Percentiles rank a stretch among this genome's conserved stretches.
Conservation (phyloP, 2,888 invertebrate genomes). For the Drosophila fungiperda region DNA sequence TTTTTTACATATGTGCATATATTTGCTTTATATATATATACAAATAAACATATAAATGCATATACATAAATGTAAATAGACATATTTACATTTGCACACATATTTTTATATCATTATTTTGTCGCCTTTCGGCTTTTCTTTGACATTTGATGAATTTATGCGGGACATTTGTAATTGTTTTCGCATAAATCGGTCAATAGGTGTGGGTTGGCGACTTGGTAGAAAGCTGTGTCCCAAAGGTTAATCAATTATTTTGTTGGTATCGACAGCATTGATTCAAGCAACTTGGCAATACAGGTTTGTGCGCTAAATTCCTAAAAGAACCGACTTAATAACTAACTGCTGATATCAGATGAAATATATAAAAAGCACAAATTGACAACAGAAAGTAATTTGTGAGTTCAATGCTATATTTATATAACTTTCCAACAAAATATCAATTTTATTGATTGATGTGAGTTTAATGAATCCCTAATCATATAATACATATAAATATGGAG, state of each 20-base stretch:
- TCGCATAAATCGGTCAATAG: constrained; percentile 17
- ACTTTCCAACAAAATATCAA: not conserved
- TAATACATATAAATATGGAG: not conserved
- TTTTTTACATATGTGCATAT: constrained; percentile 39
- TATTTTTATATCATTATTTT: constrained; percentile 51
- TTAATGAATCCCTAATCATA: not conserved
- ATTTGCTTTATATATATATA: not conserved
- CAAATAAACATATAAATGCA: too few relatives aligned
- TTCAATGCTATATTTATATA: not conserved
- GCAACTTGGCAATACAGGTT: constrained; percentile 16
- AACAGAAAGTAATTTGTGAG: not conserved
- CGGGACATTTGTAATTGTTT: constrained; percentile 48
- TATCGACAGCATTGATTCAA: constrained; percentile 15
- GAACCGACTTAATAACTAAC: not conserved
- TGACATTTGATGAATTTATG: constrained; percentile 54
- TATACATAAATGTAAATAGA: not conserved
- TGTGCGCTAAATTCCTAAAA: not conserved
- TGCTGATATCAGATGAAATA: not conserved
- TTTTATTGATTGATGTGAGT: constrained; percentile 5
- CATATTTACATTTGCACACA: not conserved
- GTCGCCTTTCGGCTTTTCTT: constrained; percentile 40
- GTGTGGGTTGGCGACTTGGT: not conserved
- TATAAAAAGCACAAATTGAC: not conserved
- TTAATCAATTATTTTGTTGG: constrained; percentile 26
- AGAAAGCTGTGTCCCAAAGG: not conserved